A percentile compares a stretch with the other conserved stretches of the same genome.
Conservation (phyloP, 2,113 vertebrate genomes). For the Cranoglanis bouderius region DNA sequence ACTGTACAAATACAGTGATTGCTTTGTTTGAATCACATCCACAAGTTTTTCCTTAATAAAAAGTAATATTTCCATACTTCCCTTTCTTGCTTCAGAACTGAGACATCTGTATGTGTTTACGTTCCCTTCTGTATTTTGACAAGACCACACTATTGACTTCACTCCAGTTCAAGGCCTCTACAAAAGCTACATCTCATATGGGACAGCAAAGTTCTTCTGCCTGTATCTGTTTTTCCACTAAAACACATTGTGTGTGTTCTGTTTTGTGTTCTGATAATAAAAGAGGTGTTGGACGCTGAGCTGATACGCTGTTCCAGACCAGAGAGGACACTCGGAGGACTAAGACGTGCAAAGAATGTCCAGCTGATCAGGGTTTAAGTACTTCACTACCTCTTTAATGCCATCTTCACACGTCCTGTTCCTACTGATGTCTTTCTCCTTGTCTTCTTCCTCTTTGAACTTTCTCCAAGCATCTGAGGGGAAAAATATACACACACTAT, state of each 20-base stretch:
- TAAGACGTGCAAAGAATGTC: conserved; percentile 71
- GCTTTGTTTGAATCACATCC: conserved; percentile 38
- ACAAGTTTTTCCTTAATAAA: conserved; percentile 37
- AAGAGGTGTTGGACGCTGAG: conserved; percentile 29
- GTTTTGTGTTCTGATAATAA: conserved; percentile 41
- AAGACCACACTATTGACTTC: conserved; percentile 17
- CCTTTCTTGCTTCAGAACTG: not conserved
- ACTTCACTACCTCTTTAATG: conserved; percentile 73
- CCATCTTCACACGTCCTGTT: conserved; percentile 69
- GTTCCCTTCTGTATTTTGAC: conserved; percentile 40
- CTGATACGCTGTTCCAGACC: conserved; percentile 26
- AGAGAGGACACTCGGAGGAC: conserved; percentile 8
- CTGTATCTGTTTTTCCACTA: conserved; percentile 49
- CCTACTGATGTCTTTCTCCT: conserved; percentile 64
- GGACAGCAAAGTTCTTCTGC: conserved; percentile 41
- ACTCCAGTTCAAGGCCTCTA: conserved; percentile 34
- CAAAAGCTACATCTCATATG: conserved; percentile 39
- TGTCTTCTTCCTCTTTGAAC: conserved; percentile 70
- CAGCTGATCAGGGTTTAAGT: conserved; percentile 71
- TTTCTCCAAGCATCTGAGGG: conserved; percentile 72
- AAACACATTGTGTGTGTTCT: conserved; percentile 36
- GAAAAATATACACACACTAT: conserved; percentile 16
- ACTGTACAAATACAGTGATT: conserved; percentile 48
- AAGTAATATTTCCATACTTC: conserved; percentile 15
- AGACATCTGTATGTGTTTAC: conserved; percentile 23